phyloP scores from a whole-genome alignment of 2,113 vertebrate species.

The Loxodonta africana region DNA sequence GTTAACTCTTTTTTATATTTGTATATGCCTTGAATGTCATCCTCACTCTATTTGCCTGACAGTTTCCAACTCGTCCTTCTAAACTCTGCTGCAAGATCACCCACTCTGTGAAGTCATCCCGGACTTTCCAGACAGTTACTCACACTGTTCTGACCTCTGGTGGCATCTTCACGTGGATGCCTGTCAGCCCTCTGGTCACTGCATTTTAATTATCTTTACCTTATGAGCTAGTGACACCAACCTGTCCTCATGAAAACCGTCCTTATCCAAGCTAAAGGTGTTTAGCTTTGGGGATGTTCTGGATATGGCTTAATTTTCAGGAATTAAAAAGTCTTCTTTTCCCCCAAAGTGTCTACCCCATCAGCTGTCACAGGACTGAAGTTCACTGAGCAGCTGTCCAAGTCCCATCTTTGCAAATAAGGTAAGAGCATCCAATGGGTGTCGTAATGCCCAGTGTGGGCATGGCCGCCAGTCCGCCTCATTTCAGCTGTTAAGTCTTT shows the following conservation, averaged over 20 bases:
- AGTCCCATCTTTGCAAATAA: not conserved
- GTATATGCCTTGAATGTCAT: not conserved
- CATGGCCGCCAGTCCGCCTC: fast-evolving
- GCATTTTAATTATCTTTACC: not conserved
- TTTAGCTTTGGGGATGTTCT: not conserved
- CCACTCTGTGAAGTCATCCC: not conserved
- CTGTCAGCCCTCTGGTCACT: not conserved
- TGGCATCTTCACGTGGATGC: not conserved
- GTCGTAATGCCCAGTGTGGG: not conserved
- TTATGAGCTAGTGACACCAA: not conserved
- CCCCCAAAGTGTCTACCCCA: not conserved
- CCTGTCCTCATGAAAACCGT: not conserved
- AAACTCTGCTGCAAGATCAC: not conserved
- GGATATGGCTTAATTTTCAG: not conserved
- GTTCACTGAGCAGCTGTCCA: not conserved
- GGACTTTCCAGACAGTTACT: not conserved
- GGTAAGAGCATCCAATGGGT: not conserved
- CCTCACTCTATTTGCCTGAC: not conserved
- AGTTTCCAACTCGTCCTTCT: not conserved
- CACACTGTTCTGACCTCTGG: conserved; percentile 4
- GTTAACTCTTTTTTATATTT: not conserved
- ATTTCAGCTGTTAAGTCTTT: not conserved
- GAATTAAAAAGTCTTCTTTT: not conserved
- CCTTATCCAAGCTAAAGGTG: not conserved
- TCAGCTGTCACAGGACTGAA: not conserved